These are phyloP conservation scores for Melieria crassipennis DNA, from an alignment of 2,888 invertebrate genomes.

Conservation along the genomic window DNA sequence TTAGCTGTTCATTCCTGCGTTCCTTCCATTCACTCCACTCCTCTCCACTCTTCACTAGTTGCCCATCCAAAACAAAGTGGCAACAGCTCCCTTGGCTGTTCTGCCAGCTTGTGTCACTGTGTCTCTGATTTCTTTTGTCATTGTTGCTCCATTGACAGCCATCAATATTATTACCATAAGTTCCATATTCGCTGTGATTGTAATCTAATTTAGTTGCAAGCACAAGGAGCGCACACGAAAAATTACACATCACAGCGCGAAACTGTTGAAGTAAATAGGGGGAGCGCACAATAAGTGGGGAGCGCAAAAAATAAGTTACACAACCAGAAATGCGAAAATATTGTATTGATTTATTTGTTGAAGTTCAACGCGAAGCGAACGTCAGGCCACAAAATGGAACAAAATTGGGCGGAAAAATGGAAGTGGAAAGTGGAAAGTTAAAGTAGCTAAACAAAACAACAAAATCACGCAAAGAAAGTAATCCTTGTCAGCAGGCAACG, in stretches of 20 bases:
- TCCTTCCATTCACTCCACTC: no score
- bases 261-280: no score
- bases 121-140: not conserved
- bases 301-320: not conserved
- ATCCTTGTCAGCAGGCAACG: no score
- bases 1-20: no score
- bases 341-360: conserved; percentile 19
- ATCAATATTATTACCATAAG: conserved; percentile 60
- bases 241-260: not conserved
- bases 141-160: conserved; percentile 16
- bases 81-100: no score
- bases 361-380: not conserved
- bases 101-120: not conserved
- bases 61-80: no score
- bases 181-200: conserved; percentile 55
- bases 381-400: not conserved
- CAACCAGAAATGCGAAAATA: not conserved
- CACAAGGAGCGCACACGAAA: not conserved
- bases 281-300: not conserved
- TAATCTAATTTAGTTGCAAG: conserved; percentile 11
- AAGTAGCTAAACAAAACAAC: not conserved
- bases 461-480: no score
- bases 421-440: not conserved
- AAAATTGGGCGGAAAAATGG: not conserved
- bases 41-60: no score